Conservation (phyloP, 2,797 vertebrate genomes). For the Pangasius macronema region DNA sequence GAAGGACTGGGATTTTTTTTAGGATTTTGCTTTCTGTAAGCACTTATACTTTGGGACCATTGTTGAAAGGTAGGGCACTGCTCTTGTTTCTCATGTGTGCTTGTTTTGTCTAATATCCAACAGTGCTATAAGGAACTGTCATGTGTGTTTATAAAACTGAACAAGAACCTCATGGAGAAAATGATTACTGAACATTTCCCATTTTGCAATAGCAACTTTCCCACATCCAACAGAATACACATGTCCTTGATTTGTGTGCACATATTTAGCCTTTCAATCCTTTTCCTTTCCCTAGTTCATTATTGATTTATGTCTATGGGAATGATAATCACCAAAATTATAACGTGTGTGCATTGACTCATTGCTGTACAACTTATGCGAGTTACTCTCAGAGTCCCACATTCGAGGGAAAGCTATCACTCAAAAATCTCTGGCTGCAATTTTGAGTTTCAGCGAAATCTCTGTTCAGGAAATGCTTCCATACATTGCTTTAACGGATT, state of each 20-base stretch:
- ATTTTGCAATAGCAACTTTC: slow-evolving; percentile 3
- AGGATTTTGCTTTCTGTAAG: slow-evolving; percentile 55
- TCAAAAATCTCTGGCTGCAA: background rate
- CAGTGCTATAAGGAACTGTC: background rate
- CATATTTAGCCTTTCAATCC: background rate
- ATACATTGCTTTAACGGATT: slow-evolving; percentile 60
- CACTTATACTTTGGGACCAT: slow-evolving; percentile 42
- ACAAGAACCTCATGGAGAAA: background rate
- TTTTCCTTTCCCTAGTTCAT: background rate
- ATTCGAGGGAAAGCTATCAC: slow-evolving; percentile 26
- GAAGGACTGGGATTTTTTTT: slow-evolving; percentile 55
- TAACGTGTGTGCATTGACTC: slow-evolving; percentile 17
- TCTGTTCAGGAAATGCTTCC: slow-evolving; percentile 59
- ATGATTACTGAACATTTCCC: slow-evolving; percentile 17
- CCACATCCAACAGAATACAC: slow-evolving; percentile 1
- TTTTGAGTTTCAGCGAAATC: slow-evolving; percentile 45
- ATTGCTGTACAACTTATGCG: background rate
- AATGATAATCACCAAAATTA: slow-evolving; percentile 31
- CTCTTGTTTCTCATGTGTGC: background rate
- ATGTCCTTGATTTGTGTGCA: background rate
- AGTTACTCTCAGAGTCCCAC: slow-evolving; percentile 16
- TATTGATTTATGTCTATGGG: slow-evolving; percentile 46
- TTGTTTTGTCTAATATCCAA: background rate
- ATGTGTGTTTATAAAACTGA: background rate
- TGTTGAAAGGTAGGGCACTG: slow-evolving; percentile 77